phyloP scores from a whole-genome alignment of 2,888 invertebrate species.

The Rhagium mordax region DNA sequence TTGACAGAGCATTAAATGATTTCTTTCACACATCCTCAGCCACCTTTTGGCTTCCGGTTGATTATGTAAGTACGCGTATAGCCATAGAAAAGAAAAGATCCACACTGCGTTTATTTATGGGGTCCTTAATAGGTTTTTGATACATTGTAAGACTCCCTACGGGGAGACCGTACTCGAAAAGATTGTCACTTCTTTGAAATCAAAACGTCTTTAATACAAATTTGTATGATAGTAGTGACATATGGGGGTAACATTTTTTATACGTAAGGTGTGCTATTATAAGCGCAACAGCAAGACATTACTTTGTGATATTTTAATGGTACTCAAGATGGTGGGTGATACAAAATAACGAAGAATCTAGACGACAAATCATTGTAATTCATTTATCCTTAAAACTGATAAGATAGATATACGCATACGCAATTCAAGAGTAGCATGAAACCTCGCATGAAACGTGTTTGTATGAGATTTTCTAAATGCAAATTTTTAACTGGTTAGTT shows the following conservation, averaged over 20 bases:
- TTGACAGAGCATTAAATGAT: constrained; percentile 47
- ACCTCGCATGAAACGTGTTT: no score
- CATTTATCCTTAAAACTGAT: no score
- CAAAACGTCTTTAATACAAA: constrained; percentile 34
- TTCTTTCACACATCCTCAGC: constrained; percentile 50
- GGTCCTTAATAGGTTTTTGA: constrained; percentile 53
- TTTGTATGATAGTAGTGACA: constrained; percentile 14
- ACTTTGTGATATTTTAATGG: neutral
- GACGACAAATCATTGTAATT: no score
- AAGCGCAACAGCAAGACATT: neutral
- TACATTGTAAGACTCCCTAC: constrained; percentile 50
- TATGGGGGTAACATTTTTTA: constrained; percentile 24
- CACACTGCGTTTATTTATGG: constrained; percentile 51
- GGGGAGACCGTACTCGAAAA: constrained; percentile 42
- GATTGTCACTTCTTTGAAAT: constrained; percentile 35
- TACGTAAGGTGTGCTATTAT: neutral
- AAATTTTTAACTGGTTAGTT: no score
- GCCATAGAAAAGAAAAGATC: constrained; percentile 42
- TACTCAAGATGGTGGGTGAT: no score
- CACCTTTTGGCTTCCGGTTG: constrained; percentile 52
- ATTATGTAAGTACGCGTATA: constrained; percentile 50
- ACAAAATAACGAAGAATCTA: no score
- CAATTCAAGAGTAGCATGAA: no score
- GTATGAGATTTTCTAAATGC: no score
- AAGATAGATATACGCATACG: no score